Conservation (phyloP, 2,888 invertebrate genomes). For the Syritta pipiens region DNA sequence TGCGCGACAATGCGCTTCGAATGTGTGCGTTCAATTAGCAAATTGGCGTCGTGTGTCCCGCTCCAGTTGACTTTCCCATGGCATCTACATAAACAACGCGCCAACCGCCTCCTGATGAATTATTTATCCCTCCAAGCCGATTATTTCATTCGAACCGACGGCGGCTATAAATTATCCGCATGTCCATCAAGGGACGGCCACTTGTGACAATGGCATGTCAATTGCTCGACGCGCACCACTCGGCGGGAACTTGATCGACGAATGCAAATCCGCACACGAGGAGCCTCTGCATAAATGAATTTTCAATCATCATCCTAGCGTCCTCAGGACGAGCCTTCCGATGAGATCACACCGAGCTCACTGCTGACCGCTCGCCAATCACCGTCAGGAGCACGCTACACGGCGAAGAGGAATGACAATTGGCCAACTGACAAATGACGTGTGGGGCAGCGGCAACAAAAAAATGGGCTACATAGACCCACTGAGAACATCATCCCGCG, state of each 20-base stretch:
- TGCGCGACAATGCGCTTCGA: neutral
- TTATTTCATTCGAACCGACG: conserved; percentile 59
- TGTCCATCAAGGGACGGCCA: conserved; percentile 62
- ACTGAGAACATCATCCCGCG: conserved; percentile 33
- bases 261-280: conserved; percentile 66
- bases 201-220: conserved; percentile 68
- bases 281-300: conserved; percentile 67
- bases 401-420: conserved; percentile 51
- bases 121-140: conserved; percentile 58
- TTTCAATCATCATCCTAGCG: conserved; percentile 60
- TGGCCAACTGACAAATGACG: conserved; percentile 63
- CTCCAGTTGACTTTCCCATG: conserved; percentile 10
- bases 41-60: conserved; percentile 20
- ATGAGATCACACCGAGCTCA: conserved; percentile 13
- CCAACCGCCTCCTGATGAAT: conserved; percentile 46
- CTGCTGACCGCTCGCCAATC: conserved; percentile 23
- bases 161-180: conserved; percentile 66
- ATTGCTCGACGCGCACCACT: conserved; percentile 50
- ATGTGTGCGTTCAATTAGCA: conserved; percentile 47
- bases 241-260: conserved; percentile 56
- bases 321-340: neutral
- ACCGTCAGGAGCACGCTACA: conserved; percentile 1
- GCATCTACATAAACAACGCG: conserved; percentile 59
- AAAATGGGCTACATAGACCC: conserved; percentile 40
- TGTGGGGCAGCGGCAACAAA: conserved; percentile 49